Evolutionary conservation across 2,888 invertebrate genomes (phyloP), one percentile per base, ranked within the genome.

Genomic region (Monoplex corrugatus): DNA sequence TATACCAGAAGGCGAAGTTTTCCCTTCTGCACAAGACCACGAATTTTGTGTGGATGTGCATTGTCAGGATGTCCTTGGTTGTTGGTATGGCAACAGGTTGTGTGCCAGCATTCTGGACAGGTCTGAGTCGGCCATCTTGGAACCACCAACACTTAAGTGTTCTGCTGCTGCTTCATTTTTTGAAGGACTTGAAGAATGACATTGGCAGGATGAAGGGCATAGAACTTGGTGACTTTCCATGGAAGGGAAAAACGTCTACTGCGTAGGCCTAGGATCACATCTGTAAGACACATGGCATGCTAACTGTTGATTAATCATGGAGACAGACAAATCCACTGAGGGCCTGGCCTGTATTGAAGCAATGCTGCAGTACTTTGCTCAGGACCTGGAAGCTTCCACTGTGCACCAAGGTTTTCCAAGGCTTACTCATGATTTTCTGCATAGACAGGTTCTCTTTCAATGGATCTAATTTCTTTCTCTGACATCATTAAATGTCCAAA

Each of bases 121-220:
- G n/a, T 43, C 32, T 16, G 89, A 75, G 89, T 88, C 8, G 87
- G 87, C 91, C 90, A 90, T 23, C 44, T 40, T 32, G 90, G 87
- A 16, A 87, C 83, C 43, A 91, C 84, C 38, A 91, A 40, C 10
- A 91, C 23, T 43, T 43, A 85, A 78, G 2, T 35, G 19, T 45
- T 89, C 63, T 75, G 43, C 23, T 91, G 90, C 44, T 78, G 44
- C 43, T 80, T n/a, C 2, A 89, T 84, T 43, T 91, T 90, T 63
- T 90, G 86, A 13, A 91, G 32, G 0, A 88, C 86, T 82, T 35
- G n/a, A 3, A 23, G 75, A 28, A 90, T 57, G 6, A 89, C 28
- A 57, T 80, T 75, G 83, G 88, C 89, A 86, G 89, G 90, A 35
- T 90, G 89, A 63, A 91, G 90, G 2, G 90, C 87, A 88, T 90